These are phyloP conservation scores for Sphinx pinastri DNA, from an alignment of 2,888 invertebrate species.

Conservation along the genomic window DNA sequence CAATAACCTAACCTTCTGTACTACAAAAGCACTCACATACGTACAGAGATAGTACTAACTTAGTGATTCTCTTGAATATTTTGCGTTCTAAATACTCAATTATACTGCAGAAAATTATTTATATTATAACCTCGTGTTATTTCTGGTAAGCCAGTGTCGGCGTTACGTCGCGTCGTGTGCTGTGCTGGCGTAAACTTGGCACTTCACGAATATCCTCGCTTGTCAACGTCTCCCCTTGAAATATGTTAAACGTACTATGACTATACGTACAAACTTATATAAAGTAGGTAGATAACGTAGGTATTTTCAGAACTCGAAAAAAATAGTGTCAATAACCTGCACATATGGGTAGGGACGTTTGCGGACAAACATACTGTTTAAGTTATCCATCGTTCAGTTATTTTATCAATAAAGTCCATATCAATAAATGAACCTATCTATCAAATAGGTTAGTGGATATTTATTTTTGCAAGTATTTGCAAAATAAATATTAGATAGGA, in stretches of 20 bases:
- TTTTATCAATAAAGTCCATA: constrained; percentile 4
- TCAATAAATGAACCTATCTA: background rate
- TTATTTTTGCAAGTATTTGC: background rate
- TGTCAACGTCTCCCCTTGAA: constrained; percentile 51
- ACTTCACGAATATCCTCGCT: constrained; percentile 56
- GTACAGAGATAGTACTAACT: background rate
- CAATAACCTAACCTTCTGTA: background rate
- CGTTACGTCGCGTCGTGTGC: constrained; percentile 42
- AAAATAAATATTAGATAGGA: background rate
- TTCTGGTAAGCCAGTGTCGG: constrained; percentile 57
- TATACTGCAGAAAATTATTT: constrained; percentile 14
- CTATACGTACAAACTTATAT: no score
- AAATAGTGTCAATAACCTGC: constrained; percentile 77
- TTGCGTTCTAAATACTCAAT: constrained; percentile 8
- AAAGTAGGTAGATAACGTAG: no score
- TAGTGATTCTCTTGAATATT: background rate
- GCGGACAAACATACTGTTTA: constrained; percentile 76
- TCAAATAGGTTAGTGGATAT: background rate
- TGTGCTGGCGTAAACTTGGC: constrained; percentile 71
- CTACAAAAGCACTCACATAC: background rate
- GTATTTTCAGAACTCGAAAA: no score
- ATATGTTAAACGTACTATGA: constrained; percentile 41
- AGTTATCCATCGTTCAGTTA: background rate
- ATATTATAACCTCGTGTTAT: constrained; percentile 68
- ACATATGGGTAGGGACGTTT: constrained; percentile 67